Evolutionary conservation across 2,888 invertebrate genomes (phyloP).

Genomic region (Scaptomyza polygonia): DNA sequence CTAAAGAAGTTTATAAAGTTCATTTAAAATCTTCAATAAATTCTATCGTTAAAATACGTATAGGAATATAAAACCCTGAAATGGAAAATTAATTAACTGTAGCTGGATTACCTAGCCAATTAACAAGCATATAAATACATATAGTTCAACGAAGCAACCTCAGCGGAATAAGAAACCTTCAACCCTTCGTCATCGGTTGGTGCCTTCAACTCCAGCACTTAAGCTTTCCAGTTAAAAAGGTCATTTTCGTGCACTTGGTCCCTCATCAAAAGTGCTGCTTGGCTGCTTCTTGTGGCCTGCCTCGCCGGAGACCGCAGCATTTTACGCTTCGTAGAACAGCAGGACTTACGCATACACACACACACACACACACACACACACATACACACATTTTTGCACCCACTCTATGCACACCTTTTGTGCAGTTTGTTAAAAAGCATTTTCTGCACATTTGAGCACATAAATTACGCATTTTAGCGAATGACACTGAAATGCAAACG

Average conservation of each 20-base stretch:
- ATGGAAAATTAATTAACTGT: constrained; percentile 4
- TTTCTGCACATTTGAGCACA: constrained; percentile 70
- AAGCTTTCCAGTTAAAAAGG: constrained; percentile 44
- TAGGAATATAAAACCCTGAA: neutral
- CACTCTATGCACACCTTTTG: constrained; percentile 38
- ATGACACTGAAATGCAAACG: constrained; percentile 48
- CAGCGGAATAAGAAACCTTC: neutral
- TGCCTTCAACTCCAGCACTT: constrained; percentile 47
- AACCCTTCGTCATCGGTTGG: constrained; percentile 8
- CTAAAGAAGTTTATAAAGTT: no score
- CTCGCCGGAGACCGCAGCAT: constrained; percentile 64
- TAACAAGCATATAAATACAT: constrained; percentile 33
- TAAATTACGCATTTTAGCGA: constrained; percentile 65
- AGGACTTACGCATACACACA: constrained; percentile 19
- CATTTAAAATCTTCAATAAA: no score
- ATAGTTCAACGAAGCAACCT: constrained; percentile 9
- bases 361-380: neutral
- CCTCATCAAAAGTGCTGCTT: constrained; percentile 61
- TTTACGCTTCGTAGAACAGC: constrained; percentile 53
- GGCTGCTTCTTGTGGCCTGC: constrained; percentile 32
- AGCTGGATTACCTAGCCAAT: constrained; percentile 46
- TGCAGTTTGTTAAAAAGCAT: constrained; percentile 69
- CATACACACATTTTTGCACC: neutral
- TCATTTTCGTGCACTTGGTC: constrained; percentile 54
- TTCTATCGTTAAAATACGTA: no score